Conservation (phyloP, 2,888 invertebrate genomes). For the Lasioglossum pauxillum region DNA sequence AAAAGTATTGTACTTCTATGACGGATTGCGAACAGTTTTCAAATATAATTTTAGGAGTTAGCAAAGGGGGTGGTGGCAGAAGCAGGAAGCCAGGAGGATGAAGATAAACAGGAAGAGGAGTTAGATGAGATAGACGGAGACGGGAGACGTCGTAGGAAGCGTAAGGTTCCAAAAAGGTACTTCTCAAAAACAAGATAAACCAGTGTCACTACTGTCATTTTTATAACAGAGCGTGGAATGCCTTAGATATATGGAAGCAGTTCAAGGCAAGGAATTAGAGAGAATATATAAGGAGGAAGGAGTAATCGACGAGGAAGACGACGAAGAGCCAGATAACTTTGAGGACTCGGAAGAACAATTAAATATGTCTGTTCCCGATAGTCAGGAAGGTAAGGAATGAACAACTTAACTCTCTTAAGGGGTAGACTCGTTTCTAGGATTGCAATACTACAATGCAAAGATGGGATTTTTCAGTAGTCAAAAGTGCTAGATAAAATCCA, state of each 20-base stretch:
- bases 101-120: conserved; percentile 82
- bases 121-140: conserved; percentile 85
- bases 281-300: conserved; percentile 90
- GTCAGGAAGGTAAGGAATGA: conserved; percentile 74
- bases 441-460: too few species aligned
- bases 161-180: conserved; percentile 88
- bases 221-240: conserved; percentile 35
- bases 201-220: conserved; percentile 8
- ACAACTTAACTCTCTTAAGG: neutral
- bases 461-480: too few species aligned
- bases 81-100: conserved; percentile 78
- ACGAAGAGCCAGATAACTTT: conserved; percentile 55
- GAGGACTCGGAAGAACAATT: conserved; percentile 75
- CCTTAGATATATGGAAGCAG: conserved; percentile 83
- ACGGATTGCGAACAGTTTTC: neutral
- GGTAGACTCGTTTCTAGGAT: too few species aligned
- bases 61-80: conserved; percentile 50
- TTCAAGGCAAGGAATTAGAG: conserved; percentile 90
- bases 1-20: neutral
- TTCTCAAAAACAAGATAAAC: neutral
- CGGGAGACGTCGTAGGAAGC: conserved; percentile 87
- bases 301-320: conserved; percentile 87
- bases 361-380: conserved; percentile 73
- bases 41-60: conserved; percentile 37
- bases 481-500: too few species aligned